Base-by-base conservation (phyloP, 2,888 invertebrate genomes). In the Synergus gifuensis region DNA sequence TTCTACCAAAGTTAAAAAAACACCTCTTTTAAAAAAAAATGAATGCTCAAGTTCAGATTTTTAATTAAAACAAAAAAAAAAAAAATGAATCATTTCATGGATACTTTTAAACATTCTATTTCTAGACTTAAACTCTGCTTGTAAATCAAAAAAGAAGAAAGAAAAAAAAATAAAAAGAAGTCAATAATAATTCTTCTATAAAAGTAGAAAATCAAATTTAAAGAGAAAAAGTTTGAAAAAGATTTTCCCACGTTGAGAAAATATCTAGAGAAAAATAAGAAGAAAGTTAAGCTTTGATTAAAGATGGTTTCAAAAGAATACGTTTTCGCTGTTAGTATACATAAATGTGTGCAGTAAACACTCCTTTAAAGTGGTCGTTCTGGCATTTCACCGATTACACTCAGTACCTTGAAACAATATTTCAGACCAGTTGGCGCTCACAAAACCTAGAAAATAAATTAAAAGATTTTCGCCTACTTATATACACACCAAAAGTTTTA, bases 311-410 rank as follows among this genome's bases (percentile, higher is more conserved):
- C 8, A n/a, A 54, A 54, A 16, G 54, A 54, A 54, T 60, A 60
- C 12, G 22, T 22, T 22, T 60, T 60, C 12, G 60, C 60, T 60
- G 2, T 4, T 12, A 22, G 22, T 22, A 12, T 22, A 12, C 22
- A 60, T 60, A 60, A 22, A 60, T 12, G 22, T 60, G 22, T 60
- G 60, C 60, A 60, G 60, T 22, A 60, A 22, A 60, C 60, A 60
- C 60, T 60, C 60, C 22, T 60, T 11, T 60, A 12, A 60, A 60
- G 60, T 22, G 22, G 60, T 60, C 22, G 60, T 12, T 22, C 60
- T 60, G 22, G 12, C 12, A 60, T 60, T 22, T 14, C 22, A 28
- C 18, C 22, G 12, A 62, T 62, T 62, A 22, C 60, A 14, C 22
- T 5, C 5, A 12, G 14, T 12, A 22, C n/a, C 18, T 60, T 62